Evolutionary conservation across 2,797 vertebrate species (phyloP).

Genomic region (Tragopan temminckii): DNA sequence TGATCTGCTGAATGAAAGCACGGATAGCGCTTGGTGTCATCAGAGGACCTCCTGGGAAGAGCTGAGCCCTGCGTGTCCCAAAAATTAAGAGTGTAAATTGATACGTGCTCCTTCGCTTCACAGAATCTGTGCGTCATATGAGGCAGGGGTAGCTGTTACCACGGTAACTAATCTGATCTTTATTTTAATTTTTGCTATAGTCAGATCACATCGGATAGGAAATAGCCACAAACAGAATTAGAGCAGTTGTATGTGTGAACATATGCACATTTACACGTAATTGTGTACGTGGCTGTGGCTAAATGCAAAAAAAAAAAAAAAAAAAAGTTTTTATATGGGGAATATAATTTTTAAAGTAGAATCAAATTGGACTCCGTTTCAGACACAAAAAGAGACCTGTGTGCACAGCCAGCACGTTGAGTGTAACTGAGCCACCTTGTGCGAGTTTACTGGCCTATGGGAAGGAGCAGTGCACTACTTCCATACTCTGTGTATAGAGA

Average conservation of each 20-base stretch:
- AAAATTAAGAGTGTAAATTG: conserved; percentile 68
- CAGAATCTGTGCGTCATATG: conserved; percentile 61
- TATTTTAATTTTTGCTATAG: conserved; percentile 70
- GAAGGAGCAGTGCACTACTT: neutral
- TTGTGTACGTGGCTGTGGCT: neutral
- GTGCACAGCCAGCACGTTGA: fast-evolving
- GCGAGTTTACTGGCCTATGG: neutral
- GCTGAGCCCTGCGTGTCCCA: conserved; percentile 55
- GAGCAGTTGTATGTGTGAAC: neutral
- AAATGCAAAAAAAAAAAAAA: neutral
- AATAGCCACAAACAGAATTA: conserved; percentile 22
- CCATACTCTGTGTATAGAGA: neutral
- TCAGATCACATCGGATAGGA: conserved; percentile 46
- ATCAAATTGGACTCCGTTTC: neutral
- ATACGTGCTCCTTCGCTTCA: conserved; percentile 51
- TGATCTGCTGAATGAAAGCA: conserved; percentile 6
- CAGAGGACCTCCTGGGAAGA: conserved; percentile 52
- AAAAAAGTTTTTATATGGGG: neutral
- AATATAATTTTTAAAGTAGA: neutral
- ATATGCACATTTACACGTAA: neutral
- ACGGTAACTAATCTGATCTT: conserved; percentile 61
- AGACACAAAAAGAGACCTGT: neutral
- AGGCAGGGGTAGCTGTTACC: conserved; percentile 66
- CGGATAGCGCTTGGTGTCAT: conserved; percentile 50
- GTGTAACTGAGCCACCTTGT: neutral